Evolutionary conservation across 1,140 invertebrate species (phyloP), one percentile per base, ranked within the genome.

Genomic region (Sitobion miscanthi): DNA sequence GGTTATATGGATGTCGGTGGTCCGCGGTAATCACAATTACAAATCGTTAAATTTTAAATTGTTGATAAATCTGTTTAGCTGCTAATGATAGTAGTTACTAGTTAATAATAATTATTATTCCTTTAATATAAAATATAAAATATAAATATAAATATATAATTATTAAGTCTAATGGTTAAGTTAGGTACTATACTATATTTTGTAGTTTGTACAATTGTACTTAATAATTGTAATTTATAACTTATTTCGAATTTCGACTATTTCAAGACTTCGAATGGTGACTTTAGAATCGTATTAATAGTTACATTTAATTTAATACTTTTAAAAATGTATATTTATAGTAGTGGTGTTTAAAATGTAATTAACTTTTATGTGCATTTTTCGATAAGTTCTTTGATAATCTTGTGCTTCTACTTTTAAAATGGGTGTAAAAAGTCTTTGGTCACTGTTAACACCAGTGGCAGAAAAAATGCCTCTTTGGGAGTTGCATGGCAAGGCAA

Each of bases 351-450:
- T n/a, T 69, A 69, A 30, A n/a, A 69, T 77, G 17, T 20, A 17
- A 77, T n/a, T n/a, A 77, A 4, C 17, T 77, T 23, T 0, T 1
- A 7, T 77, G 62, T 30, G 0, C 14, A 77, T 35, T 77, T 77
- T 77, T n/a, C 5, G 14, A 54, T 21, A 5, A 23, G 14, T 35
- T 77, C 14, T 11, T 69, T 23, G 25, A 69, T 69, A 69, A 69
- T 69, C 4, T 14, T 14, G 4, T n/a, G 25, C 3, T 62, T 8
- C 8, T 69, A 14, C 52, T 77, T 82, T n/a, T 0, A 49, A 38
- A 94, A 98, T 98, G 97, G 97, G 97, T 38, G 97, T 98, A 1
- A 98, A 98, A 95, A 96, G 97, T 94, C 96, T 98, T 93, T 98
- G 97, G 97, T 96, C 96, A 52, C 96, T 98, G 93, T 95, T 98